Evolutionary conservation across 2,113 vertebrate species (phyloP).

Genomic region (Chamaea fasciata): DNA sequence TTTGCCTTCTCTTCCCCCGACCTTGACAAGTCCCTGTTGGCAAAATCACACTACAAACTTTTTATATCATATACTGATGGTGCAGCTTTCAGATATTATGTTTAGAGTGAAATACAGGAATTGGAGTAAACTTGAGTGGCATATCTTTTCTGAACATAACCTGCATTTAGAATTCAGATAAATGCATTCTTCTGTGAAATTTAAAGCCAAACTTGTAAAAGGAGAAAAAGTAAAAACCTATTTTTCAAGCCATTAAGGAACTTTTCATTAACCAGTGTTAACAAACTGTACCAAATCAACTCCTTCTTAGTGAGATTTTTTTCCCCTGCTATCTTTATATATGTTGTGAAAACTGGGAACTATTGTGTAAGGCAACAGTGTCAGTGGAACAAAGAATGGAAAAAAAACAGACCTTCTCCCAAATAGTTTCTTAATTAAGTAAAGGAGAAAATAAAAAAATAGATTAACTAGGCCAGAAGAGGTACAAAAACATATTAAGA

Average conservation of each 20-base stretch:
- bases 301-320: background rate
- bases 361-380: background rate
- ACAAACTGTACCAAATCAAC: background rate
- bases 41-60: background rate
- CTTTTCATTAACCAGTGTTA: background rate
- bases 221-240: background rate
- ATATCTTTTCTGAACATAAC: background rate
- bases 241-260: background rate
- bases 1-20: background rate
- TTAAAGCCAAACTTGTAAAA: background rate
- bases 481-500: background rate
- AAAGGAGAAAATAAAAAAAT: background rate
- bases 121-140: background rate
- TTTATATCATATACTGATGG: background rate
- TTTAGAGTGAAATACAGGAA: background rate
- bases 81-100: background rate
- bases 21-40: background rate
- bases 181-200: background rate
- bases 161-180: background rate
- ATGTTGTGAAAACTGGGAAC: background rate
- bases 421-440: background rate
- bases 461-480: background rate
- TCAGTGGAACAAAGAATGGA: background rate
- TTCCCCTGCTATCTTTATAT: background rate
- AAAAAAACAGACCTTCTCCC: background rate